Base-by-base conservation (phyloP, 2,888 invertebrate species). In the Amitus sp. region DNA sequence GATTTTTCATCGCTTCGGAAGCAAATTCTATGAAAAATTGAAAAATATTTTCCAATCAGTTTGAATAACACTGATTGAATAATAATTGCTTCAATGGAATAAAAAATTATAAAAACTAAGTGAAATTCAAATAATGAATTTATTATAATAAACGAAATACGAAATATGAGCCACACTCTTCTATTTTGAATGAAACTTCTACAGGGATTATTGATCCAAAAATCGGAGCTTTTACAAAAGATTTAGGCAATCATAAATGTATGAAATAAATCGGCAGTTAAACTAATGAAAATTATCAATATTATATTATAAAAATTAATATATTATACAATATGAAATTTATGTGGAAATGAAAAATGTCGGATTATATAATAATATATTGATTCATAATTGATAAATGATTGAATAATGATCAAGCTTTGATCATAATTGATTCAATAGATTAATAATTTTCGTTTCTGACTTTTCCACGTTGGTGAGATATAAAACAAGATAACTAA, bases 1-100 rank as follows among this genome's bases (percentile, higher is more conserved):
- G n/a, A n/a, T n/a, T n/a, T n/a, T n/a, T n/a, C n/a, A n/a, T n/a
- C n/a, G n/a, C n/a, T n/a, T n/a, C n/a, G n/a, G n/a, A n/a, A n/a
- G n/a, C n/a, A n/a, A n/a, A n/a, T n/a, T n/a, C n/a, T n/a, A 91
- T 67, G 89, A 90, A 84, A 90, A 90, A 79, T 90, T 90, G 86
- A 91, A 88, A 83, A 90, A 86, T 66, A 87, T 84, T 73, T 90
- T 91, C 80, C 90, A 84, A 86, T 91, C 91, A 50, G 85, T 83
- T 78, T 90, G 88, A 66, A 86, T 86, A 78, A 90, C 84, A 87
- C 89, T 73, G 90, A n/a, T n/a, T n/a, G n/a, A 67, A 89, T 84
- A 78, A 86, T 84, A 71, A 88, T 74, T 0, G 87, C 87, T 0
- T 89, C 88, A 4, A 87, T 58, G 82, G 88, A 83, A 40, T 85